Evolutionary conservation across 2,113 vertebrate genomes (phyloP), one percentile per base, ranked within the genome.

Genomic region (Stomatorhinus ivindoensis): DNA sequence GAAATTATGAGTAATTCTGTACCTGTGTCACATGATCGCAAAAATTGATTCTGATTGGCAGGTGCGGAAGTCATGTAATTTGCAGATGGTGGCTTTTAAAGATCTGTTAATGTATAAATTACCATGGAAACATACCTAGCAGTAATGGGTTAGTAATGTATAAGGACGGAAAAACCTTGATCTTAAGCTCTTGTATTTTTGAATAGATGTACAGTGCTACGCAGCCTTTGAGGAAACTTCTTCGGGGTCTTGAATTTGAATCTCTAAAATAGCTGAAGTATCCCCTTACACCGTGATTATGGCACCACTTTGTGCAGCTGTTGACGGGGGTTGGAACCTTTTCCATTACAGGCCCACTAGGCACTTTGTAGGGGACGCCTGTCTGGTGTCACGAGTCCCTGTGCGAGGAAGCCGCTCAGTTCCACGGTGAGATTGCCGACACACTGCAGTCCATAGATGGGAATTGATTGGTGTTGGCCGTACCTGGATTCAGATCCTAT

Each of bases 401-500:
- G 86, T 73, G 88, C 21, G 4, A 44, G 88, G 39, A 89, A 55
- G 76, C 8, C 42, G 9, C 19, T 91, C 91, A 89, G 89, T 91
- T 92, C 93, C 90, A 88, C 89, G 83, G 47, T 91, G 90, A 90
- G 92, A 92, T 91, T 92, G 91, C 91, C 91, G 90, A 90, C 91
- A 89, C 93, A 90, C 86, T 88, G 53, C 51, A 39, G 51, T 89
- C 92, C 91, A 91, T 92, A 92, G 91, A 92, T 93, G 90, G 90
- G 90, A 93, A 93, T 93, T 92, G 93, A 92, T 93, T 92, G 91
- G 92, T 93, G 73, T 90, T 85, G 86, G 91, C 90, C 89, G 91
- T 90, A 89, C 91, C 90, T 91, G 92, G 91, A 90, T 91, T 91
- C 90, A 89, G 92, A 92, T 91, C 89, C 91, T 91, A 93, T 93